phyloP scores from a whole-genome alignment of 2,888 invertebrate genomes.

The Diarsia mendica region DNA sequence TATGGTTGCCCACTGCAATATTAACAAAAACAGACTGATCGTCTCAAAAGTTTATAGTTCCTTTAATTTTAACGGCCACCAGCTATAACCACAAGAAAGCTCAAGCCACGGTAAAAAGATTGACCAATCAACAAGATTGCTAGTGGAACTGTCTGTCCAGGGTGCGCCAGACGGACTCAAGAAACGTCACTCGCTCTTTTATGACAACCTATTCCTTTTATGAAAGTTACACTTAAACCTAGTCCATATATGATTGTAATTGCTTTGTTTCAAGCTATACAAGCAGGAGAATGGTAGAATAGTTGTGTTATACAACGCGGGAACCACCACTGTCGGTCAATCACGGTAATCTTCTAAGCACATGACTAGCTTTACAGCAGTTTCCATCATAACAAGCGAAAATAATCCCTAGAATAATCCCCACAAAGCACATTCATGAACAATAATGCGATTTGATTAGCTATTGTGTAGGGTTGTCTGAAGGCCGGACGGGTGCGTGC shows the following conservation, averaged over 20 bases:
- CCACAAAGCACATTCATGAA: conserved; percentile 68
- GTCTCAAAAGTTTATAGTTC: background rate
- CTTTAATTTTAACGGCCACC: background rate
- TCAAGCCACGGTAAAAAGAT: background rate
- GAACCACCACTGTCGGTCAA: conserved; percentile 18
- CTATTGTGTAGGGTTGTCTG: conserved; percentile 72
- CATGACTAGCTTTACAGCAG: conserved; percentile 27
- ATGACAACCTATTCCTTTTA: conserved; percentile 30
- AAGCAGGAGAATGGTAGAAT: background rate
- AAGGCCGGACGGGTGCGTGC: conserved; percentile 76
- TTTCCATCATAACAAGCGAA: conserved; percentile 36
- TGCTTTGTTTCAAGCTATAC: background rate
- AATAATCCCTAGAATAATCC: conserved; percentile 63
- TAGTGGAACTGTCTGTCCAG: conserved; percentile 8
- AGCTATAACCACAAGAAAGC: background rate
- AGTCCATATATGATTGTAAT: background rate
- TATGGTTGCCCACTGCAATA: background rate
- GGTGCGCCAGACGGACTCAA: conserved; percentile 29
- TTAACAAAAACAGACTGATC: background rate
- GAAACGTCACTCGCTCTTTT: conserved; percentile 30
- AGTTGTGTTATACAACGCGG: conserved; percentile 5
- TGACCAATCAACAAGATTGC: conserved; percentile 29
- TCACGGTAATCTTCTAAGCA: conserved; percentile 36
- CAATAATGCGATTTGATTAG: conserved; percentile 77
- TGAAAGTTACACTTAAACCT: conserved; percentile 18